Evolutionary conservation across 2,888 invertebrate species (phyloP).

Genomic region (Lasioglossum oenotherae): DNA sequence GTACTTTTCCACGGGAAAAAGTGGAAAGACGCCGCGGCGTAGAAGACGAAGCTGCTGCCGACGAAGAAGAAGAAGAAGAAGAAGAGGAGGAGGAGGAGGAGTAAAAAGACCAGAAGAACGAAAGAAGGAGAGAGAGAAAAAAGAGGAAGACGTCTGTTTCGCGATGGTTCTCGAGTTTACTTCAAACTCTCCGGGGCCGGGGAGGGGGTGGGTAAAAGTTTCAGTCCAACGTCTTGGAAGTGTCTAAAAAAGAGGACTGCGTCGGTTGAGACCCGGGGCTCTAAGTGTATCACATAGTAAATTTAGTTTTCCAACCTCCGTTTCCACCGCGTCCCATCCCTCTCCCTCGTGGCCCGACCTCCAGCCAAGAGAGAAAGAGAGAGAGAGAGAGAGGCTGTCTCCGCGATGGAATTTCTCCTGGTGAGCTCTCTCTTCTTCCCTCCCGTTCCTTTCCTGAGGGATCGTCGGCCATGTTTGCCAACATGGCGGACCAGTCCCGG

Average conservation of each 20-base stretch:
- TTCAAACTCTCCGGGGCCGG: slow-evolving; percentile 46
- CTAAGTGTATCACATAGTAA: slow-evolving; percentile 84
- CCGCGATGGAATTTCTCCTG: slow-evolving; percentile 47
- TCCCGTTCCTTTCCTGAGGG: slow-evolving; percentile 54
- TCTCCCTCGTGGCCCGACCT: slow-evolving; percentile 37
- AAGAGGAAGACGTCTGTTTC: slow-evolving; percentile 55
- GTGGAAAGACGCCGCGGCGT: background rate
- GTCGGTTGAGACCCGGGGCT: slow-evolving; percentile 68
- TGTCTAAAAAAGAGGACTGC: slow-evolving; percentile 81
- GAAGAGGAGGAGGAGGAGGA: background rate
- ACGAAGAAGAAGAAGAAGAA: background rate
- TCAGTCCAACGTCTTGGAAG: slow-evolving; percentile 81
- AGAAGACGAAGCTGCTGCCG: background rate
- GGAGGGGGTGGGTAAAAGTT: slow-evolving; percentile 76
- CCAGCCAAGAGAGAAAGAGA: background rate
- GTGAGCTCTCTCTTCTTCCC: background rate
- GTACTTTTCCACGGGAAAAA: slow-evolving; percentile 25
- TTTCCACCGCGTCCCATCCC: slow-evolving; percentile 57
- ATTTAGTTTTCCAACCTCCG: slow-evolving; percentile 82
- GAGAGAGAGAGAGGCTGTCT: slow-evolving; percentile 6
- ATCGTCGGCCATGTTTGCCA: slow-evolving; percentile 68
- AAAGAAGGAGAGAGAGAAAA: slow-evolving; percentile 36
- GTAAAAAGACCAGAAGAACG: background rate
- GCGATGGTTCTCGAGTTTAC: slow-evolving; percentile 77
- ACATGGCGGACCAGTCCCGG: slow-evolving; percentile 72